Conservation (phyloP, 2,888 invertebrate species). For the Drosophila mulleri region DNA sequence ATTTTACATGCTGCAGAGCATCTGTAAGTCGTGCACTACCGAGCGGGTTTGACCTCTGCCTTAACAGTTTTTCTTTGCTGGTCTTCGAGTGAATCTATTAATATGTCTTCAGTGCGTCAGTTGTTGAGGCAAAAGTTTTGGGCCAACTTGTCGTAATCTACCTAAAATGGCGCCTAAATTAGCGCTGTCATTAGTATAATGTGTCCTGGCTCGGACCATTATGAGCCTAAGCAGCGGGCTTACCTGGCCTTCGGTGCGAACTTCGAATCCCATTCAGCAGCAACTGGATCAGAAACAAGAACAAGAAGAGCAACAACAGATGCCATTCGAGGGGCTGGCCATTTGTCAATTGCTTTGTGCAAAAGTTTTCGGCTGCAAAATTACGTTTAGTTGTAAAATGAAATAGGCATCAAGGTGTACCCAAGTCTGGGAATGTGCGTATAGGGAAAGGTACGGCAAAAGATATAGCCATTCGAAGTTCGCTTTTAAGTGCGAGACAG, state of each 20-base stretch:
- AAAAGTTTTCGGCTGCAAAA: constrained; percentile 47
- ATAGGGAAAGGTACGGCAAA: background rate
- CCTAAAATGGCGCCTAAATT: constrained; percentile 64
- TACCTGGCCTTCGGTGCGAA: constrained; percentile 21
- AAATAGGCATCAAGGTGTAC: constrained; percentile 72
- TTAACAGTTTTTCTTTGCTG: background rate
- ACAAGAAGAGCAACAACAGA: background rate
- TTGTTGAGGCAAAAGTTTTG: constrained; percentile 45
- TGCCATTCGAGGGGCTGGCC: constrained; percentile 6
- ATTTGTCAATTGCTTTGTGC: constrained; percentile 46
- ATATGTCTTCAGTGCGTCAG: constrained; percentile 64
- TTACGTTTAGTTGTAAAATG: constrained; percentile 38
- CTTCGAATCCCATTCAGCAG: background rate
- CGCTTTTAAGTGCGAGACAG: background rate
- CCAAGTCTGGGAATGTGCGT: constrained; percentile 22
- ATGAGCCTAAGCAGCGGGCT: constrained; percentile 20
- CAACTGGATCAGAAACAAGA: background rate
- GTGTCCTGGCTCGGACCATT: constrained; percentile 24
- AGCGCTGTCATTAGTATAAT: constrained; percentile 67
- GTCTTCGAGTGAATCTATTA: constrained; percentile 38
- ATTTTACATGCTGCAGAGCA: too few species aligned
- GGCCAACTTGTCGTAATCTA: constrained; percentile 37
- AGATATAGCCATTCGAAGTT: background rate
- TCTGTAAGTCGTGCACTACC: background rate
- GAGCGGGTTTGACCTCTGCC: background rate